These are phyloP conservation scores for Acleris holmiana DNA, from an alignment of 2,888 invertebrate species.

Conservation along the genomic window DNA sequence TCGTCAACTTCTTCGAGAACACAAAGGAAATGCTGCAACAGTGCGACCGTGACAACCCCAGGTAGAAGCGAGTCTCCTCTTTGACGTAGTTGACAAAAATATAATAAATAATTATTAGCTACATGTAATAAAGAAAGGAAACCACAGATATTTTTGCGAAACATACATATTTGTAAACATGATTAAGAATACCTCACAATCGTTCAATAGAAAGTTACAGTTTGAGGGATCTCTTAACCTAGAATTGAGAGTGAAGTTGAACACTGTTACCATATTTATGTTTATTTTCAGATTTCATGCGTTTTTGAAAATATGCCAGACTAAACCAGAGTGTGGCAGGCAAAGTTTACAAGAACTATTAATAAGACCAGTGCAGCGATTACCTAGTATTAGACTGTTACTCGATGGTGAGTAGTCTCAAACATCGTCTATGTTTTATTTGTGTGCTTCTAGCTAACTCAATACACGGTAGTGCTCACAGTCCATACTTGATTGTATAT, in stretches of 20 bases:
- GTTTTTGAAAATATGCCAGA: constrained; percentile 97
- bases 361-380: constrained; percentile 98
- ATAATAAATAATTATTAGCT: too few species aligned
- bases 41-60: constrained; percentile 96
- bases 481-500: too few species aligned
- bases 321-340: constrained; percentile 97
- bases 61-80: constrained; percentile 60
- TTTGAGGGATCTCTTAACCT: not conserved
- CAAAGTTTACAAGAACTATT: constrained; percentile 97
- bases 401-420: constrained; percentile 89
- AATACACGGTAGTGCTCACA: too few species aligned
- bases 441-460: too few species aligned
- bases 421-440: not conserved
- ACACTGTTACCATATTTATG: too few species aligned
- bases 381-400: constrained; percentile 97
- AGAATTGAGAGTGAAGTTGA: not conserved
- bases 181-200: too few species aligned
- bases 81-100: too few species aligned
- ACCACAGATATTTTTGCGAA: too few species aligned
- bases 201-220: too few species aligned
- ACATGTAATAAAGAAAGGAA: too few species aligned
- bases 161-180: too few species aligned
- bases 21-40: constrained; percentile 96
- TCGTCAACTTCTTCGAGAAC: constrained; percentile 99
- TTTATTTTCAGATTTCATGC: constrained; percentile 92